A percentile compares a stretch with the other conserved stretches of the same genome.
Evolutionary conservation across 2,113 vertebrate genomes (phyloP).

Genomic region (Clarias gariepinus): DNA sequence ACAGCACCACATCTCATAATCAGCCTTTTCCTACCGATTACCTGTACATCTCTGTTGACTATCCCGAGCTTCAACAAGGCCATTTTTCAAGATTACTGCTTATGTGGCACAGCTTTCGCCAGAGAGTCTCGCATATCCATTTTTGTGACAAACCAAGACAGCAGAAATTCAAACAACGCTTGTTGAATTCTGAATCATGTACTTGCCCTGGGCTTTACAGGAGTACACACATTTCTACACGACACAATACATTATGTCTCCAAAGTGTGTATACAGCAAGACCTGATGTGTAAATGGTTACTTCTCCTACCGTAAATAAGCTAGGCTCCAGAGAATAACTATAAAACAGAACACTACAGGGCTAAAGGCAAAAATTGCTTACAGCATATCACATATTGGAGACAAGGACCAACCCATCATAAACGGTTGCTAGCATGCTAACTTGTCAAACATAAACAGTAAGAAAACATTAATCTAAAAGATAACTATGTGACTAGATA

Average conservation of each 20-base stretch:
- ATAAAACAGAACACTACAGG: not conserved
- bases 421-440: not conserved
- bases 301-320: slow-evolving; percentile 49
- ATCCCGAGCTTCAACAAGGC: not conserved
- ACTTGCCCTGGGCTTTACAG: slow-evolving; percentile 60
- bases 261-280: slow-evolving; percentile 70
- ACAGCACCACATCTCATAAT: not conserved
- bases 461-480: not conserved
- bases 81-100: not conserved
- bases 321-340: slow-evolving; percentile 52
- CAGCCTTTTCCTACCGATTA: not conserved
- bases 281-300: slow-evolving; percentile 68
- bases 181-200: not conserved
- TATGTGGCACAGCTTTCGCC: not conserved
- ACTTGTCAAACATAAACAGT: not conserved
- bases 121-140: not conserved
- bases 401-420: not conserved
- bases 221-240: slow-evolving; percentile 48
- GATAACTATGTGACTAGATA: not conserved
- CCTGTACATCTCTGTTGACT: not conserved
- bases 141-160: slow-evolving; percentile 25
- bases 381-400: not conserved
- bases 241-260: slow-evolving; percentile 71
- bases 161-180: slow-evolving; percentile 4
- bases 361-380: slow-evolving; percentile 24